phyloP scores from a whole-genome alignment of 2,113 vertebrate genomes.

The Trematocara macrostoma region DNA sequence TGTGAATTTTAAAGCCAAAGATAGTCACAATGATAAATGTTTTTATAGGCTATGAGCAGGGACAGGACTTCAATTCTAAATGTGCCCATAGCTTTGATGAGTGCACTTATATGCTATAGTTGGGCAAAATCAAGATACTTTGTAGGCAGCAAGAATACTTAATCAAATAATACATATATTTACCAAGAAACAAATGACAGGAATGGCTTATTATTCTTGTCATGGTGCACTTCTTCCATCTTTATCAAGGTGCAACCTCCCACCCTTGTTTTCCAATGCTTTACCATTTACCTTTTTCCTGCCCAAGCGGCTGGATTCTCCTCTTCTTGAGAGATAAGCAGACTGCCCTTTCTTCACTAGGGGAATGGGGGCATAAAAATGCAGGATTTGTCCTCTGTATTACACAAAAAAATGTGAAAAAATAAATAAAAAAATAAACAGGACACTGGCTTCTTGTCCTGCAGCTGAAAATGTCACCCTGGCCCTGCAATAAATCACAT shows the following conservation, averaged over 20 bases:
- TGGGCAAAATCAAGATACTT: constrained; percentile 3
- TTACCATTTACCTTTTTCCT: constrained; percentile 40
- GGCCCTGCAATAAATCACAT: constrained; percentile 71
- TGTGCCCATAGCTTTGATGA: not conserved
- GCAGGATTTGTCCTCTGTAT: constrained; percentile 48
- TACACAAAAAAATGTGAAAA: not conserved
- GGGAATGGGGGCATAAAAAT: constrained; percentile 55
- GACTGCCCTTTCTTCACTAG: constrained; percentile 51
- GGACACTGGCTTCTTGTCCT: constrained; percentile 29
- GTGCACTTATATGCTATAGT: not conserved
- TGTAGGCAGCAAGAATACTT: not conserved
- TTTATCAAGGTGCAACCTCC: constrained; percentile 53
- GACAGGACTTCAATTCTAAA: not conserved
- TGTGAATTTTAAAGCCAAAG: not conserved
- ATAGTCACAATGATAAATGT: not conserved
- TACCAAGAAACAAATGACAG: constrained; percentile 35
- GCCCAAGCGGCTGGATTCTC: constrained; percentile 34
- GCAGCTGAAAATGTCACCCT: constrained; percentile 67
- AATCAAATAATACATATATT: constrained; percentile 6
- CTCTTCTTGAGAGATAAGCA: constrained; percentile 53
- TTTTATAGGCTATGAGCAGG: not conserved
- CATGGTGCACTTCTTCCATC: constrained; percentile 30
- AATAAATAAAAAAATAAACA: not conserved
- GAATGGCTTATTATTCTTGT: constrained; percentile 52
- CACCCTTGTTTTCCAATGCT: constrained; percentile 29